Evolutionary conservation across 2,888 invertebrate species (phyloP), one percentile per base, ranked within the genome.

Genomic region (Exocentrus adspersus): DNA sequence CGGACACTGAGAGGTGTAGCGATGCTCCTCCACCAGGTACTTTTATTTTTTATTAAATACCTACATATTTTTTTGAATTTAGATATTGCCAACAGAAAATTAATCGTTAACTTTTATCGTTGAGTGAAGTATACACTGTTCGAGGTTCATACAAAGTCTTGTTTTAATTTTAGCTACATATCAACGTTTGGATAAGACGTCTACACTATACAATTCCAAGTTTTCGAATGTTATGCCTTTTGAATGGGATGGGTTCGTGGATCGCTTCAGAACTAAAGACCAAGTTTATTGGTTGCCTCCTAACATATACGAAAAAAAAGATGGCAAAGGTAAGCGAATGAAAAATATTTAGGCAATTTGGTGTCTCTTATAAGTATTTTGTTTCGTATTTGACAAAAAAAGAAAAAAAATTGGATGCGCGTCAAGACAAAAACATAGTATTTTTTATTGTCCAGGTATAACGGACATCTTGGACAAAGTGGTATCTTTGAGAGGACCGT

Each of bases 401-500:
- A n/a, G n/a, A n/a, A n/a, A n/a, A n/a, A n/a, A n/a, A n/a, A n/a
- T n/a, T n/a, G n/a, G n/a, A n/a, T n/a, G n/a, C n/a, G n/a, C n/a
- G n/a, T n/a, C n/a, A n/a, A n/a, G n/a, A n/a, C n/a, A n/a, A n/a
- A n/a, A n/a, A n/a, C n/a, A n/a, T n/a, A n/a, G n/a, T n/a, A n/a
- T n/a, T 45, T 12, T 12, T 3, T 21, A 0, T 46, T 46, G 14
- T 9, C 16, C 28, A 10, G 24, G 28, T 28, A 16, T 12, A 7
- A n/a, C 51, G 57, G 1, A 59, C 50, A 67, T 60, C 50, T 12
- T 42, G 24, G 66, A 64, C 28, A 75, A 65, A 57, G 65, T 74
- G 2, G 78, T 79, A 4, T 81, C 81, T 0, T 63, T 70, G 59
- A 74, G 78, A 56, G 82, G 82, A 0, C 83, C 82, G 0, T 83